These are phyloP conservation scores for Vulpes ferrilata DNA, from an alignment of 2,113 vertebrate genomes.

Conservation along the genomic window DNA sequence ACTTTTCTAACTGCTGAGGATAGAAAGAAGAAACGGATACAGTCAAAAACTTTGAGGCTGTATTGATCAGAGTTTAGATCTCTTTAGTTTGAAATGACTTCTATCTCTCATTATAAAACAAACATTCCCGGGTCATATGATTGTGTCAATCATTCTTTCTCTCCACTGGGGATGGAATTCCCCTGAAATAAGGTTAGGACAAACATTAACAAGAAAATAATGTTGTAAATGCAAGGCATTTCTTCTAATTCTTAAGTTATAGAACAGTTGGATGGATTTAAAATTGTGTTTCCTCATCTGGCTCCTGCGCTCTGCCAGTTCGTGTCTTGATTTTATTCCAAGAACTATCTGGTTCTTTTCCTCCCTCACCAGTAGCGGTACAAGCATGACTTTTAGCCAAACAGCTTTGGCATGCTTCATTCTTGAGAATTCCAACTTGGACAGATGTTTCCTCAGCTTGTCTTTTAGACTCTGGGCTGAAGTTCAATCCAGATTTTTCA, in stretches of 20 bases:
- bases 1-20: neutral
- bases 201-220: neutral
- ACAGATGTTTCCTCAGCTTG: slow-evolving; percentile 21
- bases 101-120: neutral
- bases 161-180: neutral
- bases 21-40: neutral
- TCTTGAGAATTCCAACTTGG: slow-evolving; percentile 9
- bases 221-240: neutral
- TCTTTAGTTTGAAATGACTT: slow-evolving; percentile 1
- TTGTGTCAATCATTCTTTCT: neutral
- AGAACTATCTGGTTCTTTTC: neutral
- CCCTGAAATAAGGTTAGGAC: neutral
- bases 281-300: slow-evolving; percentile 28
- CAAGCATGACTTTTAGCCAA: neutral
- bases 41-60: neutral
- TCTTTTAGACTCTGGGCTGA: neutral
- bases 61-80: neutral
- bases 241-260: neutral
- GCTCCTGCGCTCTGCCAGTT: neutral
- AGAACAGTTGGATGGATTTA: neutral
- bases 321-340: neutral
- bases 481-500: slow-evolving; percentile 4
- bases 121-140: neutral
- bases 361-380: neutral
- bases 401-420: neutral